Base-by-base conservation (phyloP, 2,797 vertebrate genomes). In the Loris lydekkerianus region DNA sequence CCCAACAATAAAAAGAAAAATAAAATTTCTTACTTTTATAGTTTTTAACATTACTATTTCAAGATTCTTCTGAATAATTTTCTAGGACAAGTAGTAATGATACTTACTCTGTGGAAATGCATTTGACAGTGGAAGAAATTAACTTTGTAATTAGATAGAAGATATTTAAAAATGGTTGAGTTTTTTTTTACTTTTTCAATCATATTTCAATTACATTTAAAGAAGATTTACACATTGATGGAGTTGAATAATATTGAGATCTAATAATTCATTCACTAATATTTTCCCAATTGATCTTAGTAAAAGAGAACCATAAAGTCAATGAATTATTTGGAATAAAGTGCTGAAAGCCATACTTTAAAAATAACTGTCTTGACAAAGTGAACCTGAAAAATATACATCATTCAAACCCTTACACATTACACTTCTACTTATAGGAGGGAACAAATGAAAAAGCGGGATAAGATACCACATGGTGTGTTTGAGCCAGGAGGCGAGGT, bases 211-310 rank as follows among this genome's bases (percentile, higher is more conserved):
- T 97, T 93, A 76, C 5, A 84, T 72, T 83, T 94, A 93, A 78
- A 93, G 82, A 96, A 80, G 93, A 96, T 58, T 94, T 96, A 91
- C 69, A 95, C 60, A 63, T 92, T 88, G 86, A 37, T 20, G 3
- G 40, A 40, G 40, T 40, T 40, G 40, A 40, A 40, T 40, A 40
- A 40, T 40, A 40, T 40, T 97, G 37, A 90, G 82, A 87, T 37
- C 27, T 40, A 61, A 63, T 40, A 43, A 3, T 58, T 97, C 34
- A 89, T 6, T 5, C 37, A 61, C 7, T 72, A 92, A 60, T 70
- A 86, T 81, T 93, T 94, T 92, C 78, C 23, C 27, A 85, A 63
- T 14, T 87, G 17, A 76, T 92, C 53, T 83, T 58, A 86, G 77
- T 31, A 78, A 92, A 94, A 84, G 29, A 95, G 37, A 89, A 77